A percentile compares a stretch with the other conserved stretches of the same genome.
Conservation (phyloP, 1,140 invertebrate genomes). For the Harlomillsia oculata region DNA sequence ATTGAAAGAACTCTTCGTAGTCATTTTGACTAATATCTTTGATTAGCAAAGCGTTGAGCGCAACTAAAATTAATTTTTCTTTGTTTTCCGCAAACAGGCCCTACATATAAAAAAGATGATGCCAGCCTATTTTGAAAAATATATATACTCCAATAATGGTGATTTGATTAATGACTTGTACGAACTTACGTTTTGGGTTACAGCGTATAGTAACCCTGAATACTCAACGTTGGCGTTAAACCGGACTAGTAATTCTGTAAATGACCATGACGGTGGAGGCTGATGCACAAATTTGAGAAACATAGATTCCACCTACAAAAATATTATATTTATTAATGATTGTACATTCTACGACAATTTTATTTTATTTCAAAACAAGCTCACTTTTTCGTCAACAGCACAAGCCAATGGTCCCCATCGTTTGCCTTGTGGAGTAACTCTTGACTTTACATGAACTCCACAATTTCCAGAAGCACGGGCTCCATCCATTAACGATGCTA, state of each 20-base stretch:
- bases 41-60: conserved; percentile 62
- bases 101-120: conserved; percentile 43
- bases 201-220: conserved; percentile 89
- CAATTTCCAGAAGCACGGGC: conserved; percentile 91
- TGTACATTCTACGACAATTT: not conserved
- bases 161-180: not conserved
- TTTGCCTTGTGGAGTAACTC: conserved; percentile 66
- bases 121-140: not conserved
- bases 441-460: conserved; percentile 92
- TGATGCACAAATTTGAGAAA: conserved; percentile 74
- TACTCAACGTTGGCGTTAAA: conserved; percentile 98
- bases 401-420: conserved; percentile 77
- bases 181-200: conserved; percentile 81
- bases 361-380: not conserved
- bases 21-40: conserved; percentile 55
- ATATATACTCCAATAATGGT: conserved; percentile 3
- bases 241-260: conserved; percentile 58
- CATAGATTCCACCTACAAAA: conserved; percentile 60
- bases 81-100: conserved; percentile 97
- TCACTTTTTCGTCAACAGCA: conserved; percentile 81
- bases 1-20: conserved; percentile 85
- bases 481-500: conserved; percentile 91
- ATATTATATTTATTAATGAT: conserved; percentile 1
- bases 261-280: conserved; percentile 51
- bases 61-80: conserved; percentile 83